These are phyloP conservation scores for Mormyrops boulengeri DNA, from an alignment of 2,797 vertebrate species.

Conservation along the genomic window DNA sequence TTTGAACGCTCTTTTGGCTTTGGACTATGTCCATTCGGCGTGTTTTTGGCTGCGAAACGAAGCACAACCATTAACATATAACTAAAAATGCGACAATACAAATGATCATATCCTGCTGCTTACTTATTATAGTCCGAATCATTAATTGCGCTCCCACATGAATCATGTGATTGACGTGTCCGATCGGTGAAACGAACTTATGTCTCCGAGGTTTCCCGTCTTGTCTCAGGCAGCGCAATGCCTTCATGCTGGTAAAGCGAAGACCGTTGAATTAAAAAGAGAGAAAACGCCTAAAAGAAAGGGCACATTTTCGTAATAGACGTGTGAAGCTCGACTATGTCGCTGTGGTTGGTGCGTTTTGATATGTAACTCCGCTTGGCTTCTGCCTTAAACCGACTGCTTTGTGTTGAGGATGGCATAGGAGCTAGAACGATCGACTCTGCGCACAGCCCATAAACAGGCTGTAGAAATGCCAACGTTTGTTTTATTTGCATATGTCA, in stretches of 20 bases:
- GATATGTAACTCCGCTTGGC: conserved; percentile 1
- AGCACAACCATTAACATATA: neutral
- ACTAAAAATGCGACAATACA: neutral
- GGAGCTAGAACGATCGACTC: neutral
- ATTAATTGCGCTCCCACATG: neutral
- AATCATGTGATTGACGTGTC: neutral
- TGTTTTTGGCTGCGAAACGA: neutral
- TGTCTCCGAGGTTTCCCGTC: neutral
- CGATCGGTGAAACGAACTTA: neutral
- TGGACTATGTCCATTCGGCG: neutral
- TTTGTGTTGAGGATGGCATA: neutral
- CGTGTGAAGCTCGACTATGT: neutral
- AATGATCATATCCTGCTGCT: neutral
- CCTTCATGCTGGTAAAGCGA: neutral
- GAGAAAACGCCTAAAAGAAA: neutral
- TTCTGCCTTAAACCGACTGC: neutral
- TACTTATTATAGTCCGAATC: neutral
- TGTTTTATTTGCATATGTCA: conserved; percentile 14
- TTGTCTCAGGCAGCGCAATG: neutral
- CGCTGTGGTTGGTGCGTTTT: neutral
- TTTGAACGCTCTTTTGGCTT: neutral
- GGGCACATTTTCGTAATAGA: neutral
- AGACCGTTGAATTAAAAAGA: neutral
- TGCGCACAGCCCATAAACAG: neutral
- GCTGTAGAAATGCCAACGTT: neutral